Conservation (phyloP, 2,113 vertebrate species). For the Burhinus oedicnemus region DNA sequence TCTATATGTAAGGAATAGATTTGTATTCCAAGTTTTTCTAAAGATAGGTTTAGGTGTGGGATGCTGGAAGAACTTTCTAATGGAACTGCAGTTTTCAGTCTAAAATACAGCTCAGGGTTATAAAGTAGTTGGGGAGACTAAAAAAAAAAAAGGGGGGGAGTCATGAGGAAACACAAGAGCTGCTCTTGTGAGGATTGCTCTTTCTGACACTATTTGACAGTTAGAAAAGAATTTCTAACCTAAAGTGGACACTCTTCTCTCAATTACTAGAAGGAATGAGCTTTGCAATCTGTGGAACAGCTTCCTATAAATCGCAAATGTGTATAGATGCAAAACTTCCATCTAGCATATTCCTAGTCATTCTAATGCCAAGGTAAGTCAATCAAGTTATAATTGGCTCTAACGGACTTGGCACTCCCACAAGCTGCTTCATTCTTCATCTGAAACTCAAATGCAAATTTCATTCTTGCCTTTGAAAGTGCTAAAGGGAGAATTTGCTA, state of each 20-base stretch:
- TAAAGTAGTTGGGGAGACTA: neutral
- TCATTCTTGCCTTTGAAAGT: neutral
- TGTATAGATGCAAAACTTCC: neutral
- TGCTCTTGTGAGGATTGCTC: no score
- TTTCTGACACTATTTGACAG: neutral
- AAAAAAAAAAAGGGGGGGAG: neutral
- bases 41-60: neutral
- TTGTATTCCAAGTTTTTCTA: neutral
- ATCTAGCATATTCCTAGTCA: neutral
- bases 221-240: neutral
- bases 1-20: neutral
- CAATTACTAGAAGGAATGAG: neutral
- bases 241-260: neutral
- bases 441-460: neutral
- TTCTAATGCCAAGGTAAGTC: slow-evolving; percentile 32
- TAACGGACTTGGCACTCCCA: slow-evolving; percentile 26
- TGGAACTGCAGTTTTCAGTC: neutral
- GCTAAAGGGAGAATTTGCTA: neutral
- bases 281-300: neutral
- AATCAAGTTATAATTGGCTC: slow-evolving; percentile 52
- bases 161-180: neutral
- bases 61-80: neutral
- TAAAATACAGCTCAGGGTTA: neutral
- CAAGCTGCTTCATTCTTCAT: slow-evolving; percentile 14
- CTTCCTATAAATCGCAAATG: neutral